These are phyloP conservation scores for Agelas oroides DNA, from an alignment of 37 sponge, comb jelly and placozoan genomes.

Conservation along the genomic window DNA sequence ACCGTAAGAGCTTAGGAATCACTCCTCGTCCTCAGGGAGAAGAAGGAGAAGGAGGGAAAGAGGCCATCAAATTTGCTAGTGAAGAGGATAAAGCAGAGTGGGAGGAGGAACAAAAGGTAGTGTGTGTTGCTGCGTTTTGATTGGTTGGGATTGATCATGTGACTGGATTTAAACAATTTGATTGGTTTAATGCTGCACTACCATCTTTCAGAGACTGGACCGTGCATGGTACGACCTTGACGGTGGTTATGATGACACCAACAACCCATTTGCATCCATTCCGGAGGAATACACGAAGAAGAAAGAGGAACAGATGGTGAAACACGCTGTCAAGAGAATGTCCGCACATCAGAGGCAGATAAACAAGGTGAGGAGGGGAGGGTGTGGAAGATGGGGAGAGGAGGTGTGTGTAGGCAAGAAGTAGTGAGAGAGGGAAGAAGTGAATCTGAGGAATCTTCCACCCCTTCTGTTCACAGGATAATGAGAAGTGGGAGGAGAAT, in stretches of 20 bases:
- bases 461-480: too few relatives aligned
- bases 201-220: slow-evolving; percentile 78
- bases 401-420: too few relatives aligned
- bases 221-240: slow-evolving; percentile 99
- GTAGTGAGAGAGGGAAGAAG: too few relatives aligned
- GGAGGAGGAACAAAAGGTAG: slow-evolving; percentile 93
- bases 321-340: slow-evolving; percentile 86
- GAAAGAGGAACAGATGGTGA: slow-evolving; percentile 93
- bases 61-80: slow-evolving; percentile 26
- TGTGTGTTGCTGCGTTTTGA: not conserved
- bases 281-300: slow-evolving; percentile 93
- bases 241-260: slow-evolving; percentile 92
- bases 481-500: slow-evolving; percentile 98
- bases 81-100: slow-evolving; percentile 65
- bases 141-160: too few relatives aligned
- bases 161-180: too few relatives aligned
- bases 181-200: too few relatives aligned
- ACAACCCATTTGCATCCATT: slow-evolving; percentile 92
- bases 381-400: not conserved
- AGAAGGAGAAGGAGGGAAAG: slow-evolving; percentile 23
- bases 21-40: slow-evolving; percentile 50
- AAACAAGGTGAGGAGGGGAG: slow-evolving; percentile 68
- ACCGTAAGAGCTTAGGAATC: slow-evolving; percentile 77
- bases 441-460: too few relatives aligned
- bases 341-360: slow-evolving; percentile 97